phyloP scores from a whole-genome alignment of 2,797 vertebrate genomes.

The Lepus oiostolus region DNA sequence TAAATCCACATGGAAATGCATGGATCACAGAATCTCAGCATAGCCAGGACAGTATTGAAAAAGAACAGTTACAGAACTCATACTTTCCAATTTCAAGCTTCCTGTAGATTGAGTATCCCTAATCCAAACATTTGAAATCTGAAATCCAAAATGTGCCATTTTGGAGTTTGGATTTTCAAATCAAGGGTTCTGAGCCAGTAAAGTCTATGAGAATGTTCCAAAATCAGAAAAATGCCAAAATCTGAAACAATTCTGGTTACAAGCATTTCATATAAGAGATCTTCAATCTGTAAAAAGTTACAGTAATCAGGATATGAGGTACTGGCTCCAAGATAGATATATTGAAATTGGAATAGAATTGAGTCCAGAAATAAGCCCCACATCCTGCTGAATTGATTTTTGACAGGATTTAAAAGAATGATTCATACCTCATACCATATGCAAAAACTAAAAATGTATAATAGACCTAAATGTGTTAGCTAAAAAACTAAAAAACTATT shows the following conservation, averaged over 20 bases:
- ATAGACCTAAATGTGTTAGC: not conserved
- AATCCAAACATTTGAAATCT: too few relatives aligned
- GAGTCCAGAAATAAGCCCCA: not conserved
- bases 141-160: too few relatives aligned
- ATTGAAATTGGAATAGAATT: not conserved
- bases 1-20: not conserved
- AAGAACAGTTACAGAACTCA: not conserved
- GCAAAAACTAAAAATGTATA: not conserved
- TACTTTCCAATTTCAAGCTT: not conserved
- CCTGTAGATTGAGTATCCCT: too few relatives aligned
- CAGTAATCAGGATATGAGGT: not conserved
- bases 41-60: not conserved
- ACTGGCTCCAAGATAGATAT: not conserved
- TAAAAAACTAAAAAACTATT: not conserved
- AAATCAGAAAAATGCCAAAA: too few relatives aligned
- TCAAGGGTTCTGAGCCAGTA: too few relatives aligned
- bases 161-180: too few relatives aligned
- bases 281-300: not conserved
- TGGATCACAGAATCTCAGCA: not conserved
- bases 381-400: not conserved
- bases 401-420: not conserved
- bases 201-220: too few relatives aligned
- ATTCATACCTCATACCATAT: not conserved
- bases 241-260: too few relatives aligned
- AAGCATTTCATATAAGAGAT: too few relatives aligned